Conservation (phyloP, 2,888 invertebrate genomes). For the Cantharis lateralis region DNA sequence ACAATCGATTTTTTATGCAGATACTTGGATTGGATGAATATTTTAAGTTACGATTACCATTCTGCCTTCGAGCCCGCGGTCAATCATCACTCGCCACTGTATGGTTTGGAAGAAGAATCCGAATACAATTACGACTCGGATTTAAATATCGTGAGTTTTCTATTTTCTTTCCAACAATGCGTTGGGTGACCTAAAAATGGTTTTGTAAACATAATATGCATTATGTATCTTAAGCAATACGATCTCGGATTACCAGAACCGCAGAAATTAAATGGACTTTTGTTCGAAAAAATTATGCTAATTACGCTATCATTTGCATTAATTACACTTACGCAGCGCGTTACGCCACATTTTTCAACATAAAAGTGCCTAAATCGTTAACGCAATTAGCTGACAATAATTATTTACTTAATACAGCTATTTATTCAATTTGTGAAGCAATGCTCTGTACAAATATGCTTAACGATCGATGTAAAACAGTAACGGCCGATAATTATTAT, state of each 20-base stretch:
- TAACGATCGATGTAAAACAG: not conserved
- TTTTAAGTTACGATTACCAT: constrained; percentile 90
- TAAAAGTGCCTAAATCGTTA: not conserved
- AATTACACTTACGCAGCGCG: not conserved
- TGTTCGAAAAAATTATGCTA: not conserved
- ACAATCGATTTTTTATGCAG: constrained; percentile 50
- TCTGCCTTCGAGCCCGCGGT: constrained; percentile 89
- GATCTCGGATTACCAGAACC: not conserved
- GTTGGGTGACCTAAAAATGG: not conserved
- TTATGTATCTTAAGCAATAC: not conserved
- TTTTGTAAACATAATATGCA: not conserved
- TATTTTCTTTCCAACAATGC: not conserved
- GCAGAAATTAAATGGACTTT: not conserved
- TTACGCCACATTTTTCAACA: not conserved
- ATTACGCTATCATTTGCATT: not conserved
- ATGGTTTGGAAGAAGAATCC: constrained; percentile 77
- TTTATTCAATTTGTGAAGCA: not conserved
- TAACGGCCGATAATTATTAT: not conserved
- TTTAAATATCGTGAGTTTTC: constrained; percentile 80
- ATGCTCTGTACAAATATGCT: not conserved
- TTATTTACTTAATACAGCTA: not conserved
- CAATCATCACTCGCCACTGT: constrained; percentile 89
- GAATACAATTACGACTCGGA: constrained; percentile 89
- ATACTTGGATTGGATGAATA: constrained; percentile 90
- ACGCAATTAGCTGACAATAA: not conserved